Conservation (phyloP, 2,888 invertebrate species). For the Chalcis sispes region DNA sequence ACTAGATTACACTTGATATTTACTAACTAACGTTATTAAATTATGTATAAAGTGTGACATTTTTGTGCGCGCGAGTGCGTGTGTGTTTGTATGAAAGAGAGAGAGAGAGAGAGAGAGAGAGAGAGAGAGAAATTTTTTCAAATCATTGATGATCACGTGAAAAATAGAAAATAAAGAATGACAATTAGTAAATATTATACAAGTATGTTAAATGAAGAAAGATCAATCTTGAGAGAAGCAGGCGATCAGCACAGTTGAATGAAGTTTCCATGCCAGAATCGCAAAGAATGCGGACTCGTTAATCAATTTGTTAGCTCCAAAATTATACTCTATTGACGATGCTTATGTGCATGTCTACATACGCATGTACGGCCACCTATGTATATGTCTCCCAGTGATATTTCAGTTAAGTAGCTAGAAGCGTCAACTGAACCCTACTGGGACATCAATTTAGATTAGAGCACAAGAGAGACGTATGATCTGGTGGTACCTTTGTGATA, state of each 20-base stretch:
- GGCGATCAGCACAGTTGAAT: neutral
- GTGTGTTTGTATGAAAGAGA: conserved; percentile 22
- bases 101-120: too few species aligned
- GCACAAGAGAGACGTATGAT: conserved; percentile 3
- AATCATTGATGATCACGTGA: conserved; percentile 22
- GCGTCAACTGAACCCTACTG: neutral
- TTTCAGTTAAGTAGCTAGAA: conserved; percentile 7
- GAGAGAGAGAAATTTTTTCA: too few species aligned
- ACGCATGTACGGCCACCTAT: neutral
- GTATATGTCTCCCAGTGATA: neutral
- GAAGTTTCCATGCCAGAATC: conserved; percentile 34
- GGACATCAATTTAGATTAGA: conserved; percentile 47
- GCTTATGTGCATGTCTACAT: neutral
- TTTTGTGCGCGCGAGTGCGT: too few species aligned
- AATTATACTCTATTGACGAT: neutral
- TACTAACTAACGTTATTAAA: too few species aligned
- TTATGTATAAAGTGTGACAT: too few species aligned
- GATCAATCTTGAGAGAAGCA: conserved; percentile 8
- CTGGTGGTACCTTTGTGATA: conserved; percentile 1
- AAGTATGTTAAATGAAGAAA: too few species aligned
- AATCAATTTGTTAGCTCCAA: conserved; percentile 45
- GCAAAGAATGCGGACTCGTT: conserved; percentile 55
- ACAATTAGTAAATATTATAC: too few species aligned
- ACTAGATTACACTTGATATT: too few species aligned
- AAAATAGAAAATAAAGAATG: neutral